Evolutionary conservation across 2,888 invertebrate species (phyloP).

Genomic region (Microctonus aethiopoides): DNA sequence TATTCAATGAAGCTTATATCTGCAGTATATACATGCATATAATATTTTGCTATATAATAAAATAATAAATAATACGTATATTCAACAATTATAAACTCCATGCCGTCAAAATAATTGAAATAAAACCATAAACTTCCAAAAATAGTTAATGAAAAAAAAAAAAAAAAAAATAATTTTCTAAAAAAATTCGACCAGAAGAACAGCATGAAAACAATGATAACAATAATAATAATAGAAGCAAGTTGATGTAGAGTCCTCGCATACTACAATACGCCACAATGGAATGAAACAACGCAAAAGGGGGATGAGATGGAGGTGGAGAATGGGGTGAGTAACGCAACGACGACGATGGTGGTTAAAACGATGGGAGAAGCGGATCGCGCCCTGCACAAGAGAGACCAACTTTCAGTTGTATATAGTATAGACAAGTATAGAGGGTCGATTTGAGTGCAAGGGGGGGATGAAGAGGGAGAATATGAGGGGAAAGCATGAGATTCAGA

Average conservation of each 20-base stretch:
- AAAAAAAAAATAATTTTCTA: neutral
- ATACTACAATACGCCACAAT: slow-evolving; percentile 22
- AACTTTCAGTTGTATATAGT: neutral
- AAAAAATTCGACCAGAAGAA: slow-evolving; percentile 19
- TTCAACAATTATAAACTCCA: no score
- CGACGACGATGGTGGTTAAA: slow-evolving; percentile 14
- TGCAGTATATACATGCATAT: no score
- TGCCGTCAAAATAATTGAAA: no score
- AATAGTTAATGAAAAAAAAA: neutral
- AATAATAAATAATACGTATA: no score
- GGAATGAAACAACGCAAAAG: slow-evolving; percentile 28
- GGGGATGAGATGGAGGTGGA: slow-evolving; percentile 6
- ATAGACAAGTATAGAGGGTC: slow-evolving; percentile 29
- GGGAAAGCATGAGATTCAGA: slow-evolving; percentile 30
- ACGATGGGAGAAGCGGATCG: slow-evolving; percentile 31
- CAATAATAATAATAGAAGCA: slow-evolving; percentile 14
- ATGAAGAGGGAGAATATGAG: slow-evolving; percentile 20
- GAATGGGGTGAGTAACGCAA: neutral
- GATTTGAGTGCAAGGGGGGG: slow-evolving; percentile 38
- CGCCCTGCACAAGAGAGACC: slow-evolving; percentile 31
- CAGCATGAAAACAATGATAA: neutral
- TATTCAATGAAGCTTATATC: no score
- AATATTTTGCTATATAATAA: no score
- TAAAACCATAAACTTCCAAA: no score
- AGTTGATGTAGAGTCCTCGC: slow-evolving; percentile 25